phyloP scores from a whole-genome alignment of 2,797 vertebrate genomes.

The Betta splendens region DNA sequence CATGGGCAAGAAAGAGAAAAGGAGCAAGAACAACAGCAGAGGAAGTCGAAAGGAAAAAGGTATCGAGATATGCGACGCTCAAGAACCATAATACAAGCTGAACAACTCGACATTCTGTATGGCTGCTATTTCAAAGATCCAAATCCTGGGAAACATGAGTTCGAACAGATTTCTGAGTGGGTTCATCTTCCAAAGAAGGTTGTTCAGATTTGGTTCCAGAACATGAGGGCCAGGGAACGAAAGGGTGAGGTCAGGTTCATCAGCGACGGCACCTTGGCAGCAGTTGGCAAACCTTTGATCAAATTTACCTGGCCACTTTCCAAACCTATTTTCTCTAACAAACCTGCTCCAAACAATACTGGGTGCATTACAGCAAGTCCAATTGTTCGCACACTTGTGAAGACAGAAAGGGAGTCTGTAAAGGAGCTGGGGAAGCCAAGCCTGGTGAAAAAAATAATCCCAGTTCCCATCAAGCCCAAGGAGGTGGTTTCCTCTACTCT shows the following conservation, averaged over 20 bases:
- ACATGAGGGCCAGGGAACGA: slow-evolving; percentile 91
- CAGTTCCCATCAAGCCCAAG: slow-evolving; percentile 79
- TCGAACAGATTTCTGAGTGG: slow-evolving; percentile 93
- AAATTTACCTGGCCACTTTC: slow-evolving; percentile 87
- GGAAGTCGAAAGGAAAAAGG: slow-evolving; percentile 78
- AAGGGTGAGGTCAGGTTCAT: slow-evolving; percentile 92
- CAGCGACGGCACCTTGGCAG: slow-evolving; percentile 84
- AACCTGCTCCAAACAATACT: slow-evolving; percentile 69
- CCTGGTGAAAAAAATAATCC: slow-evolving; percentile 67
- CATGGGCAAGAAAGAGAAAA: slow-evolving; percentile 59
- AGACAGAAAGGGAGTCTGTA: slow-evolving; percentile 66
- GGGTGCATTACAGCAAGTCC: slow-evolving; percentile 69
- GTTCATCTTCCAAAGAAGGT: slow-evolving; percentile 94
- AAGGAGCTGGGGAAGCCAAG: slow-evolving; percentile 69
- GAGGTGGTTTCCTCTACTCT: slow-evolving; percentile 65
- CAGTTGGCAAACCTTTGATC: slow-evolving; percentile 85
- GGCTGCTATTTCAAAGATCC: slow-evolving; percentile 96
- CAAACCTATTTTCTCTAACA: slow-evolving; percentile 84
- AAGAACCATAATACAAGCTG: slow-evolving; percentile 92
- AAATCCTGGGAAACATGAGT: slow-evolving; percentile 92
- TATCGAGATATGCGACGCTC: slow-evolving; percentile 87
- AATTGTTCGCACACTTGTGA: slow-evolving; percentile 72
- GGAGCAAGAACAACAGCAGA: slow-evolving; percentile 74
- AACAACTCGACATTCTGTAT: slow-evolving; percentile 94
- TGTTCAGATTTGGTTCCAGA: slow-evolving; percentile 97